These are phyloP conservation scores for Pachyuromys duprasi DNA, from an alignment of 2,797 vertebrate species.

Conservation along the genomic window DNA sequence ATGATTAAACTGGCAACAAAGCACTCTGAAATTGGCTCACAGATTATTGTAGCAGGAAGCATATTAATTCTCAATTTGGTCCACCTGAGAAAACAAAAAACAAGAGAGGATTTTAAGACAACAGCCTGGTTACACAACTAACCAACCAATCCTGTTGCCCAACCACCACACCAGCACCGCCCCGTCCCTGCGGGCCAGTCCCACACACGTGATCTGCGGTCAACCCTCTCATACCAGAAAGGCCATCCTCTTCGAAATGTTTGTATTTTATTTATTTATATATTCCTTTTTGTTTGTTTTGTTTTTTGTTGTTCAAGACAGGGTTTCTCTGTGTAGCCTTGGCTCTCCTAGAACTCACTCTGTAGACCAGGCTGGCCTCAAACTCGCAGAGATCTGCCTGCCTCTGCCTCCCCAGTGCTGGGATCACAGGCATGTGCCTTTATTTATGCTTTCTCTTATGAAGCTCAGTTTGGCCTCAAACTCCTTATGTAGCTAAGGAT, in stretches of 20 bases:
- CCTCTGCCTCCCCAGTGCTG: no score
- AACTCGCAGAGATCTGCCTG: no score
- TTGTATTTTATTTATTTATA: background rate
- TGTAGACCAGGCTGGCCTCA: no score
- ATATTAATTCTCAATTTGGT: conserved; percentile 98
- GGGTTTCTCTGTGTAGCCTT: no score
- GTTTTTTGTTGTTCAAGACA: background rate
- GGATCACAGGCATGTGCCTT: no score
- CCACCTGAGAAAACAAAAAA: conserved; percentile 89
- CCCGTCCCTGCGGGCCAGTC: background rate
- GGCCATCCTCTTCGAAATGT: background rate
- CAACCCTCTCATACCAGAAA: background rate
- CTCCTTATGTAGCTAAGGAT: background rate
- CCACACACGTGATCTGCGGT: background rate
- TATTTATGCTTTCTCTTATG: background rate
- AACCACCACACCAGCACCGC: background rate
- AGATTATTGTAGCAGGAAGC: conserved; percentile 95
- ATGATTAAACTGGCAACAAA: conserved; percentile 98
- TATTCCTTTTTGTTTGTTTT: background rate
- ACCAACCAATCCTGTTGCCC: background rate
- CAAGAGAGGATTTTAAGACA: conserved; percentile 34
- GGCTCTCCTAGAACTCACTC: no score
- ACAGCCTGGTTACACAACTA: background rate
- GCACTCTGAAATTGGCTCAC: conserved; percentile 98
- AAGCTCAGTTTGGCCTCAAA: background rate